Percentiles rank a stretch among this genome's conserved stretches.
phyloP scores from a whole-genome alignment of 2,888 invertebrate genomes.

The Bhutanitis thaidina region DNA sequence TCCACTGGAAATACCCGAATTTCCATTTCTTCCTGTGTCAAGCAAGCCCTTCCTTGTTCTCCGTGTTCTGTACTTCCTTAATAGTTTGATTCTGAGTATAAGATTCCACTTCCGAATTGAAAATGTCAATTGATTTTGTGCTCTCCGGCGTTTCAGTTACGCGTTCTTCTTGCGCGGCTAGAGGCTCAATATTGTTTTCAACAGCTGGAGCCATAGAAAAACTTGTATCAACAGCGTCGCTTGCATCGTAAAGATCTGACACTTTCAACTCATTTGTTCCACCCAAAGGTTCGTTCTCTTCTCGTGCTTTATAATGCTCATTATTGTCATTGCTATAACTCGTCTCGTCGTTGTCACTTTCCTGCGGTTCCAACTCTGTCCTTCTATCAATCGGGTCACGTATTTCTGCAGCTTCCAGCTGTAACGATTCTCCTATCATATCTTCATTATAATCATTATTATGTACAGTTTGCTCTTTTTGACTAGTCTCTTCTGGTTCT shows the following conservation, averaged over 20 bases:
- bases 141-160: slow-evolving; percentile 3
- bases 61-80: slow-evolving; percentile 26
- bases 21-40: slow-evolving; percentile 55
- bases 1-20: slow-evolving; percentile 66
- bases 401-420: background rate
- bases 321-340: slow-evolving; percentile 3
- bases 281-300: background rate
- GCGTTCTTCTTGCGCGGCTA: slow-evolving; percentile 2
- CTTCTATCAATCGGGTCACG: background rate
- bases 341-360: background rate
- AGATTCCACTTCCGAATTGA: slow-evolving; percentile 32
- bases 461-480: background rate
- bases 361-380: background rate
- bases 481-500: slow-evolving; percentile 4
- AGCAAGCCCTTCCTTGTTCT: slow-evolving; percentile 45
- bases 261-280: background rate
- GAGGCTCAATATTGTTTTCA: background rate
- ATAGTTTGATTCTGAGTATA: slow-evolving; percentile 1
- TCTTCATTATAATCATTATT: slow-evolving; percentile 10
- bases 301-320: background rate
- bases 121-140: slow-evolving; percentile 42
- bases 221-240: slow-evolving; percentile 52
- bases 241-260: slow-evolving; percentile 47
- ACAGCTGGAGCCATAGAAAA: slow-evolving; percentile 31
- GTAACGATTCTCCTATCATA: background rate